Percentiles rank a stretch among this genome's conserved stretches.
phyloP scores from a whole-genome alignment of 35 echinoderm and acorn worm genomes.

The Apostichopus parvimensis region DNA sequence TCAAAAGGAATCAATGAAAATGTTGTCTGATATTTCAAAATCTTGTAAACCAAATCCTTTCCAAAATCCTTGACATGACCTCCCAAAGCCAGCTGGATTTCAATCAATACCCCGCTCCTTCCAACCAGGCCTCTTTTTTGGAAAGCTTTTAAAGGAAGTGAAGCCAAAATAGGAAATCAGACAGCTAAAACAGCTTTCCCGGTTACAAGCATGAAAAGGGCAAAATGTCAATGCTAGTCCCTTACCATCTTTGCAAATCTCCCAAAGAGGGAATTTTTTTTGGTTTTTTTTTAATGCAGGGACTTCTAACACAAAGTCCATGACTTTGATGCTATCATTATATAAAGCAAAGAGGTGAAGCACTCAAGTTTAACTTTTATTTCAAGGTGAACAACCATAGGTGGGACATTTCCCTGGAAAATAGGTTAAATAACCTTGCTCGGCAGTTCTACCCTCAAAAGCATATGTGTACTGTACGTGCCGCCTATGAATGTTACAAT shows the following conservation, averaged over 20 bases:
- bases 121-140: not conserved
- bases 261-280: too few relatives aligned
- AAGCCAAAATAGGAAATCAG: conserved; percentile 22
- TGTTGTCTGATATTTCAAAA: conserved; percentile 12
- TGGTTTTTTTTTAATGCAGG: too few relatives aligned
- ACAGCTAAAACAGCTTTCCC: conserved; percentile 28
- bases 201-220: conserved; percentile 32
- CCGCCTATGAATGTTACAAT: too few relatives aligned
- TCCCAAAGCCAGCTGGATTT: conserved; percentile 41
- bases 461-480: too few relatives aligned
- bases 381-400: too few relatives aligned
- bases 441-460: too few relatives aligned
- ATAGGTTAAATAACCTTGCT: too few relatives aligned
- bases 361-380: too few relatives aligned
- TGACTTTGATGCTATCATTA: too few relatives aligned
- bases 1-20: not conserved
- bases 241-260: not conserved
- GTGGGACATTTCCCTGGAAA: too few relatives aligned
- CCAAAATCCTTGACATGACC: conserved; percentile 14
- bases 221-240: not conserved
- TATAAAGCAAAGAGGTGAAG: too few relatives aligned
- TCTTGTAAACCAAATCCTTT: not conserved
- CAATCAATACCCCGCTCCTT: not conserved
- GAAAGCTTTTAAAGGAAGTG: conserved; percentile 29
- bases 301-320: too few relatives aligned